Conservation (phyloP, 1,140 invertebrate genomes). For the Drosophila erecta region DNA sequence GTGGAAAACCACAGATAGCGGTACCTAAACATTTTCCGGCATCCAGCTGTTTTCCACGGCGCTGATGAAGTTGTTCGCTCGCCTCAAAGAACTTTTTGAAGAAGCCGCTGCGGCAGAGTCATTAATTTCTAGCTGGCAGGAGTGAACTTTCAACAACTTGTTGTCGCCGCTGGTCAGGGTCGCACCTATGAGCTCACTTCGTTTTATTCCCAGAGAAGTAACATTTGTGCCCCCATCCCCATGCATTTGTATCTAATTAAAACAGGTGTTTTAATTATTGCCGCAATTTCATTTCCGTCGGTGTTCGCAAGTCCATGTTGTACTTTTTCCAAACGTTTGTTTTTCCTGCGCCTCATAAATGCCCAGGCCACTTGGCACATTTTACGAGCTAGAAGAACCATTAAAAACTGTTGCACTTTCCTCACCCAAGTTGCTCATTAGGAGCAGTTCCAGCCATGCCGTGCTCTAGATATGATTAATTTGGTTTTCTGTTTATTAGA, state of each 20-base stretch:
- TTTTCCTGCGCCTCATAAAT: constrained; percentile 49
- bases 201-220: constrained; percentile 25
- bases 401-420: constrained; percentile 77
- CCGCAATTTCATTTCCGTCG: constrained; percentile 70
- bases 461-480: constrained; percentile 79
- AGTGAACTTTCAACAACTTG: constrained; percentile 67
- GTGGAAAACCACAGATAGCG: constrained; percentile 59
- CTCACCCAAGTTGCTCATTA: constrained; percentile 67
- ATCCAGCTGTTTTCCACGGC: constrained; percentile 51
- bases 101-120: constrained; percentile 53
- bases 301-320: constrained; percentile 3
- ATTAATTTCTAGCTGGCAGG: constrained; percentile 59
- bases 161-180: constrained; percentile 41
- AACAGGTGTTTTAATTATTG: constrained; percentile 83
- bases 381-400: constrained; percentile 65
- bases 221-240: not conserved
- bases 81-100: constrained; percentile 59
- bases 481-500: constrained; percentile 69
- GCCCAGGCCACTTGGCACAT: constrained; percentile 70
- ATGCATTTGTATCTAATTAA: constrained; percentile 77
- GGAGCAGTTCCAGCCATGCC: constrained; percentile 34
- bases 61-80: constrained; percentile 63
- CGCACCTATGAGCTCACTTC: constrained; percentile 12
- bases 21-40: constrained; percentile 54
- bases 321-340: constrained; percentile 1